These are phyloP conservation scores for Monopis laevigella DNA, from an alignment of 2,888 invertebrate genomes.

Conservation along the genomic window DNA sequence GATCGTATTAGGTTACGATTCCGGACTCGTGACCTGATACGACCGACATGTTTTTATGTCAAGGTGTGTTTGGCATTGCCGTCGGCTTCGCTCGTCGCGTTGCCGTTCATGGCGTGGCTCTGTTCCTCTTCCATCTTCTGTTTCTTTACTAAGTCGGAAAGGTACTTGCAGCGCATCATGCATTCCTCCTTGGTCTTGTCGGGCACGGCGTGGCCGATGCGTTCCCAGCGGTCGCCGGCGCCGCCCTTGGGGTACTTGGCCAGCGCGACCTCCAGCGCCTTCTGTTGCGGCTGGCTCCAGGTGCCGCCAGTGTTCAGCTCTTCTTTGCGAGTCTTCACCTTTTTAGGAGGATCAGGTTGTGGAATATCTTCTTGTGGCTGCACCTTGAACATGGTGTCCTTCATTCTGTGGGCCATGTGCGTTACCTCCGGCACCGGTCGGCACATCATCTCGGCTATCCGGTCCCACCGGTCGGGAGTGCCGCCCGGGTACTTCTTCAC, in stretches of 20 bases:
- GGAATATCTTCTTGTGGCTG: too few species aligned
- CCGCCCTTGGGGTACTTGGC: conserved; percentile 84
- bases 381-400: too few species aligned
- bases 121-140: conserved; percentile 70
- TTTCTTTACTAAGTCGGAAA: conserved; percentile 85
- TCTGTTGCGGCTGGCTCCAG: conserved; percentile 92
- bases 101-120: too few species aligned
- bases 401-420: too few species aligned
- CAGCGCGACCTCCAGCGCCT: conserved; percentile 86
- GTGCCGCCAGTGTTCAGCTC: conserved; percentile 60
- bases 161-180: conserved; percentile 84
- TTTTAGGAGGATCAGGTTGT: too few species aligned
- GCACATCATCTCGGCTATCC: conserved; percentile 84
- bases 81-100: too few species aligned
- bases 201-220: conserved; percentile 86
- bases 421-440: conserved; percentile 58
- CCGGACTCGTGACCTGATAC: too few species aligned
- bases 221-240: conserved; percentile 87
- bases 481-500: conserved; percentile 93
- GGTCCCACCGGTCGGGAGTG: conserved; percentile 88
- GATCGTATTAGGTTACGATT: too few species aligned
- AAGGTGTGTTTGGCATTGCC: too few species aligned
- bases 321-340: conserved; percentile 67
- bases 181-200: conserved; percentile 96
- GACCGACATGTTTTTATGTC: too few species aligned